Evolutionary conservation across 1,140 invertebrate genomes (phyloP).

Genomic region (Lordiphosa collinella): DNA sequence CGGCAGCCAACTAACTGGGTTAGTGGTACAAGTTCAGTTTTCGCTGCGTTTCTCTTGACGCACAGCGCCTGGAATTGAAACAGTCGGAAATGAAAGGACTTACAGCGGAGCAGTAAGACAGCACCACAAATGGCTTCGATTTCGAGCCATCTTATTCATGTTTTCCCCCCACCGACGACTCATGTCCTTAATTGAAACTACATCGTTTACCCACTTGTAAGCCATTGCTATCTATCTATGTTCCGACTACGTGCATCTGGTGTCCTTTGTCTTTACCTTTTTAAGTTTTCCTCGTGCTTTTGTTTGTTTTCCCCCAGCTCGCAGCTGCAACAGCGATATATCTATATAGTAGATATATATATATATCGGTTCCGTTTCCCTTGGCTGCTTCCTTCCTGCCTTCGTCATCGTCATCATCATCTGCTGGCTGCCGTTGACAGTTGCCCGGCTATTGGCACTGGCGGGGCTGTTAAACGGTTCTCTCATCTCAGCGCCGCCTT

Average conservation of each 20-base stretch:
- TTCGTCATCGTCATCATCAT: conserved; percentile 1
- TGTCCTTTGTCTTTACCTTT: conserved; percentile 38
- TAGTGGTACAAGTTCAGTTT: conserved; percentile 79
- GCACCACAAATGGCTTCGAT: too few species aligned
- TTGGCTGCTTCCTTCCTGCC: conserved; percentile 16
- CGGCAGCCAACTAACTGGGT: conserved; percentile 63
- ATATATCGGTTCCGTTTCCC: conserved; percentile 7
- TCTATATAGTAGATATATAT: conserved; percentile 15
- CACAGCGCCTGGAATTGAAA: conserved; percentile 28
- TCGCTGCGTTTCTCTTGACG: conserved; percentile 14
- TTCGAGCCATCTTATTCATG: conserved; percentile 4
- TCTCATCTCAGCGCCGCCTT: conserved; percentile 16
- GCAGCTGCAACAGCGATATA: background rate
- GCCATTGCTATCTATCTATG: conserved; percentile 37
- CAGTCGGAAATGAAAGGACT: conserved; percentile 4
- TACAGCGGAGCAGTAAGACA: too few species aligned
- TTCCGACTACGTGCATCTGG: conserved; percentile 8
- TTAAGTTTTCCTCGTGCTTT: conserved; percentile 33
- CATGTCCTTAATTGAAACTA: conserved; percentile 60
- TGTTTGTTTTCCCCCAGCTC: conserved; percentile 57
- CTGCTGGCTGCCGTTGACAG: background rate
- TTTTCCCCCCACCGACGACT: conserved; percentile 16
- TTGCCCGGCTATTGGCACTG: background rate
- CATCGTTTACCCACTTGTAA: conserved; percentile 67
- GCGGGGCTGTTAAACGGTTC: conserved; percentile 31